Evolutionary conservation across 1,140 invertebrate species (phyloP), one percentile per base, ranked within the genome.

Genomic region (Eupeodes corollae): DNA sequence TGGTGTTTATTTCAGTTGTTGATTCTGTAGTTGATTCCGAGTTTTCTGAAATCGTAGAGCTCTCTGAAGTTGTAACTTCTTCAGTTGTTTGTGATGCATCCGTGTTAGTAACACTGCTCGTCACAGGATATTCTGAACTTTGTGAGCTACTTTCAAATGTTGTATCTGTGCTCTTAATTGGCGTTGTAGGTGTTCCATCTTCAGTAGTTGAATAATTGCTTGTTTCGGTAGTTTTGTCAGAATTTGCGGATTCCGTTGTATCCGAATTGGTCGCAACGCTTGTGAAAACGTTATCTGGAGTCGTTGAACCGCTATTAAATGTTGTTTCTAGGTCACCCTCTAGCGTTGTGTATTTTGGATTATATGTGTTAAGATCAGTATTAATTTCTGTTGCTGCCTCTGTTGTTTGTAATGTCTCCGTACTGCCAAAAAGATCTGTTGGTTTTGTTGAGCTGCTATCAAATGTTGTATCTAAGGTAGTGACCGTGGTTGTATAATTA

Each of bases 301-400:
- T 51, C 54, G 56, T 47, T 13, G 54, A 50, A 33, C 50, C 54
- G 3, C 55, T 55, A 12, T 57, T 49, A 21, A 51, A 48, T 2
- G 55, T 52, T 5, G 55, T 53, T 15, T 42, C 44, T 14, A 51
- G 44, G 18, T 37, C 51, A 18, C 30, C 48, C 0, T 54, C 51
- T 21, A 52, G 48, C 52, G 56, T 52, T 0, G 11, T 35, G 11
- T 59, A 61, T 14, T 54, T 63, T 6, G 58, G 55, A 10, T 34
- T 40, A 44, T 21, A 40, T 3, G 48, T 49, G 32, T 41, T 48
- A 33, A 49, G 51, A 43, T 51, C 34, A 37, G 39, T 34, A 6
- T 14, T 33, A 33, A 8, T 12, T 44, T 19, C 34, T 10, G 32
- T 12, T 31, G 33, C 38, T 30, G 21, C n/a, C 42, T 47, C 53